A percentile compares a stretch with the other conserved stretches of the same genome.
These are phyloP conservation scores for Branchipolynoe longqiensis DNA, from an alignment of 2,888 invertebrate species.

Conservation along the genomic window DNA sequence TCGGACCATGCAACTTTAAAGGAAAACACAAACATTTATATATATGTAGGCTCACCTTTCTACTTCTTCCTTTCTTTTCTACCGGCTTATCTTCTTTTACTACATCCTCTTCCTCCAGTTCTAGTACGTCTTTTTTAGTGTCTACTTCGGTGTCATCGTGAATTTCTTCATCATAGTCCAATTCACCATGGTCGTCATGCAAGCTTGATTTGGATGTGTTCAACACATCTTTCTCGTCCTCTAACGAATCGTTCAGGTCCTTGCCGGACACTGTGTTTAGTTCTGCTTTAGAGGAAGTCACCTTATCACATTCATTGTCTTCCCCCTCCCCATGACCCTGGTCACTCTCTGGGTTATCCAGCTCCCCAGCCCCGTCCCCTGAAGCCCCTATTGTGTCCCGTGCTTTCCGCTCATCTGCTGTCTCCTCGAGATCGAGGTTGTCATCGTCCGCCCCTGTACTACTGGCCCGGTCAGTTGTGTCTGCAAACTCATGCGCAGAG, in stretches of 20 bases:
- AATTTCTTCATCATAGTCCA: slow-evolving; percentile 81
- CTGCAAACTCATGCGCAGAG: neutral
- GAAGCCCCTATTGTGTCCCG: neutral
- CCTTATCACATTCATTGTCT: slow-evolving; percentile 9
- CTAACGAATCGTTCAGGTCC: neutral
- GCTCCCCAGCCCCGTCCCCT: neutral
- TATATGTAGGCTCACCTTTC: slow-evolving; percentile 31
- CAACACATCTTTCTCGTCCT: slow-evolving; percentile 28
- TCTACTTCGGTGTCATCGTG: slow-evolving; percentile 64
- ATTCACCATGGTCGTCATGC: slow-evolving; percentile 80
- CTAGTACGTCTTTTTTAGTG: slow-evolving; percentile 26
- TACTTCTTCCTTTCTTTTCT: slow-evolving; percentile 63
- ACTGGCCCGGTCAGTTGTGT: slow-evolving; percentile 1
- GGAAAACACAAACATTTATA: neutral
- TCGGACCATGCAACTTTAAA: too few relatives aligned
- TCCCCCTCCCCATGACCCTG: neutral
- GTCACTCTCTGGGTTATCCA: neutral
- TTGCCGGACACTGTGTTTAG: neutral
- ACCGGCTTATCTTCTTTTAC: slow-evolving; percentile 66
- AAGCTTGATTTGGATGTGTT: slow-evolving; percentile 52
- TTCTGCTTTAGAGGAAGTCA: slow-evolving; percentile 10
- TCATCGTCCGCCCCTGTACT: slow-evolving; percentile 15
- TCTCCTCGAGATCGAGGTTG: slow-evolving; percentile 37
- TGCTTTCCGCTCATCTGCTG: neutral
- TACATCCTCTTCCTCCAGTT: slow-evolving; percentile 67